These are phyloP conservation scores for Aldrovandia affinis DNA, from an alignment of 2,797 vertebrate genomes.

Conservation along the genomic window DNA sequence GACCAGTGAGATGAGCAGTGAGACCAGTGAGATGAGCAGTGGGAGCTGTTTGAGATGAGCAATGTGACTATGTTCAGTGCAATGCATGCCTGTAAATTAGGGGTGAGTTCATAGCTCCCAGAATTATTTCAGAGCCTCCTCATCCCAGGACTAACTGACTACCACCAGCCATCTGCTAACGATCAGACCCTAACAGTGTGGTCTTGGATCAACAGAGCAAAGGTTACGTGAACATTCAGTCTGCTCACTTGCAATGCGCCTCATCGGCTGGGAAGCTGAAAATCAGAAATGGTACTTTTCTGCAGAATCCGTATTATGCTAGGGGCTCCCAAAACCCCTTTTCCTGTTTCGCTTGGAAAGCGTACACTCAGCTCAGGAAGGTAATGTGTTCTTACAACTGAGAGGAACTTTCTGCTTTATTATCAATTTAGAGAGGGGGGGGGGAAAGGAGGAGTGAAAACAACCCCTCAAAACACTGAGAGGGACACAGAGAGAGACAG, in stretches of 20 bases:
- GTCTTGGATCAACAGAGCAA: slow-evolving; percentile 71
- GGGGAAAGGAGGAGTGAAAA: slow-evolving; percentile 29
- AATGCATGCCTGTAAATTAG: slow-evolving; percentile 2
- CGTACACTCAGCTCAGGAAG: slow-evolving; percentile 77
- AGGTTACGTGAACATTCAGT: slow-evolving; percentile 63
- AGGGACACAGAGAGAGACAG: slow-evolving; percentile 12
- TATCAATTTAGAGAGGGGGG: slow-evolving; percentile 35
- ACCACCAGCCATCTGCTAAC: slow-evolving; percentile 56
- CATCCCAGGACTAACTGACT: slow-evolving; percentile 44
- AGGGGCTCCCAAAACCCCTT: slow-evolving; percentile 84
- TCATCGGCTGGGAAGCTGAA: slow-evolving; percentile 74
- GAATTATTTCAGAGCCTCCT: slow-evolving; percentile 40
- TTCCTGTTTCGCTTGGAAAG: slow-evolving; percentile 93
- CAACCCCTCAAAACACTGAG: slow-evolving; percentile 26
- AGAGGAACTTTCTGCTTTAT: slow-evolving; percentile 64
- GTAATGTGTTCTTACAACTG: slow-evolving; percentile 90
- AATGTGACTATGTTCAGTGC: slow-evolving; percentile 13
- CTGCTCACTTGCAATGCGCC: slow-evolving; percentile 55
- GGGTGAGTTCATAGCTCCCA: slow-evolving; percentile 31
- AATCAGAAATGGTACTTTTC: slow-evolving; percentile 69
- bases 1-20: too few relatives aligned
- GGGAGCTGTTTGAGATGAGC: too few relatives aligned
- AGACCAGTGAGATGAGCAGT: too few relatives aligned
- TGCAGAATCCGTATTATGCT: slow-evolving; percentile 81
- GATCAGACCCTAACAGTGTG: slow-evolving; percentile 66